Base-by-base conservation (phyloP, 2,113 vertebrate genomes). In the Channa maculata region DNA sequence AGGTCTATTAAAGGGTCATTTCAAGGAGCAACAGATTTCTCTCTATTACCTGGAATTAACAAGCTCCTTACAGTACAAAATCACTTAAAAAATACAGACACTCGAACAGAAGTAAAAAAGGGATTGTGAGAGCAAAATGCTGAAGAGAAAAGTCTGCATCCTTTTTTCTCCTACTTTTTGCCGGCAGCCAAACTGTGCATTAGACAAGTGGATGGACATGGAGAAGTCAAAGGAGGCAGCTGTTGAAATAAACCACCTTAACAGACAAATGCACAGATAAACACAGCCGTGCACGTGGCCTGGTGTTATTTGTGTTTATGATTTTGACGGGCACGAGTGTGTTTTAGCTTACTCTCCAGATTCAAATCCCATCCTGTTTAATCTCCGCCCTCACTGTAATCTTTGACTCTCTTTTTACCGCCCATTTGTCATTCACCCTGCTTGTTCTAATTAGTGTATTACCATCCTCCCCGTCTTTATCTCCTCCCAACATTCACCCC, bases 131-230 rank as follows among this genome's bases (percentile, higher is more conserved):
- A 72, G 85, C 66, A 61, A 77, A 67, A 82, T 41, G 41, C 36
- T 69, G 70, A 76, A 48, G 49, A 65, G 58, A 3, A 8, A 71
- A 34, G 37, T 73, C 61, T 77, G 65, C 62, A 74, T 80, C 80
- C 59, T 75, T 61, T 54, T 58, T 77, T 87, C 76, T 72, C 79
- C 69, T 79, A 65, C 72, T 66, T 50, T 67, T 44, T 54, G 84
- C 92, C 90, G 85, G 82, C 62, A 89, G 91, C 70, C 70, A 93
- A 93, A 92, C 66, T 88, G 79, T 91, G 88, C 92, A 90, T 93
- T 92, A 90, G 78, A 80, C 52, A 60, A 65, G 71, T 54, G 74
- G 59, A 73, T 71, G 55, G 69, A 62, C 43, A 39, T 5, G 37
- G 38, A 46, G 57, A 55, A 24, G 65, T 68, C 60, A 60, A 63